Conservation (phyloP, 1,140 invertebrate species). For the Asobara japonica region DNA sequence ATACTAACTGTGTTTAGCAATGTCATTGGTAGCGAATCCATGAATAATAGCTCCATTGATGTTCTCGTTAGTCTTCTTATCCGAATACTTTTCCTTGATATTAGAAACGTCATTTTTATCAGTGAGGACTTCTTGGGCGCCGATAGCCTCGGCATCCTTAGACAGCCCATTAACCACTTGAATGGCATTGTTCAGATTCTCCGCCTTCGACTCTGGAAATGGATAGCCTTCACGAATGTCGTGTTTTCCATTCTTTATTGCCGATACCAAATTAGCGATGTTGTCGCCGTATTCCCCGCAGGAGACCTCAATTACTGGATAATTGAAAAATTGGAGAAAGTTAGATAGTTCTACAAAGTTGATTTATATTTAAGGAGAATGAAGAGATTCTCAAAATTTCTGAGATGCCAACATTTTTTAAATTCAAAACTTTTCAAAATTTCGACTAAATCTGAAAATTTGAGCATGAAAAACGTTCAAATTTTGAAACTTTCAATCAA, state of each 20-base stretch:
- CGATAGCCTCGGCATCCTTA: slow-evolving; percentile 53
- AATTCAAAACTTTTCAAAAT: too few relatives aligned
- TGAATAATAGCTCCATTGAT: slow-evolving; percentile 62
- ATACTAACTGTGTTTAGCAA: slow-evolving; percentile 70
- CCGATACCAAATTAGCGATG: slow-evolving; percentile 82
- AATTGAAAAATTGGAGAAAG: slow-evolving; percentile 25
- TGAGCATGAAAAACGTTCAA: too few relatives aligned
- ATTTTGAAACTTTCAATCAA: too few relatives aligned
- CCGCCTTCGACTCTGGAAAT: slow-evolving; percentile 70
- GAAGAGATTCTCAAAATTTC: too few relatives aligned
- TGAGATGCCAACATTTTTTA: too few relatives aligned
- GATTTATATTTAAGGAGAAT: too few relatives aligned
- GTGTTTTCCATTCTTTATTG: slow-evolving; percentile 83
- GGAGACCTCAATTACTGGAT: slow-evolving; percentile 90
- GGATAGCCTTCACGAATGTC: slow-evolving; percentile 76
- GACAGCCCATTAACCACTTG: slow-evolving; percentile 47
- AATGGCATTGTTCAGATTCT: slow-evolving; percentile 72
- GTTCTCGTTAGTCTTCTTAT: slow-evolving; percentile 57
- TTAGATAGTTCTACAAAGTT: not conserved
- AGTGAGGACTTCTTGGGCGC: slow-evolving; percentile 56
- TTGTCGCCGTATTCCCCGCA: slow-evolving; percentile 95
- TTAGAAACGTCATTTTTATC: slow-evolving; percentile 68
- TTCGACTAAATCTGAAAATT: too few relatives aligned
- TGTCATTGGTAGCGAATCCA: slow-evolving; percentile 73
- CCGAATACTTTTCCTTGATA: slow-evolving; percentile 66